Evolutionary conservation across 2,888 invertebrate genomes (phyloP).

Genomic region (Pocota personata): DNA sequence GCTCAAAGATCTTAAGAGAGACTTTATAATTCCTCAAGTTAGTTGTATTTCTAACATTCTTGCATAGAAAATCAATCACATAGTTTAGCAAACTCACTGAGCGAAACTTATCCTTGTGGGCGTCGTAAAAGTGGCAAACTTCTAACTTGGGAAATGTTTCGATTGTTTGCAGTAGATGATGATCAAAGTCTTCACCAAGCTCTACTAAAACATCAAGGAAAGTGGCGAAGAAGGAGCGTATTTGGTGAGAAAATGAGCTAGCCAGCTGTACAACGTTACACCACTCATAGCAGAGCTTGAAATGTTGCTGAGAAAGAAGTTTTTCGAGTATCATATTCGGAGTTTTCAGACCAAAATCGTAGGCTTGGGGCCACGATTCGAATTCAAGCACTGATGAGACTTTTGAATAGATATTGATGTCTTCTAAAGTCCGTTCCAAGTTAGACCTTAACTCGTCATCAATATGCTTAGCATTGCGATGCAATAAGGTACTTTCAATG

Average conservation of each 20-base stretch:
- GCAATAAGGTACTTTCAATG: conserved; percentile 83
- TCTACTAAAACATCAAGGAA: conserved; percentile 78
- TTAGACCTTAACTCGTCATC: conserved; percentile 77
- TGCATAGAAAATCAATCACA: conserved; percentile 85
- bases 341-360: conserved; percentile 81
- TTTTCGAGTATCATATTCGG: conserved; percentile 80
- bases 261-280: conserved; percentile 85
- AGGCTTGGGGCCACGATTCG: conserved; percentile 86
- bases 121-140: conserved; percentile 86
- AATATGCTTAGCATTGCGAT: conserved; percentile 82
- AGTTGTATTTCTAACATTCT: conserved; percentile 76
- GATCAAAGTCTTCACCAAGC: conserved; percentile 77
- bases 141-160: conserved; percentile 85
- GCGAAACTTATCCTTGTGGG: conserved; percentile 86
- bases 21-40: conserved; percentile 86
- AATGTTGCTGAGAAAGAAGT: conserved; percentile 77
- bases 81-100: conserved; percentile 87
- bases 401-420: conserved; percentile 87
- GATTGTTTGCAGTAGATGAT: conserved; percentile 84
- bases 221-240: conserved; percentile 79
- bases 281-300: conserved; percentile 88
- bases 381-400: conserved; percentile 85
- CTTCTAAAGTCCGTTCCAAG: conserved; percentile 85
- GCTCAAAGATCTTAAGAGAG: conserved; percentile 87
- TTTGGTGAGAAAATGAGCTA: conserved; percentile 76